These are phyloP conservation scores for Neoascia interrupta DNA, from an alignment of 2,888 invertebrate species.

Conservation along the genomic window DNA sequence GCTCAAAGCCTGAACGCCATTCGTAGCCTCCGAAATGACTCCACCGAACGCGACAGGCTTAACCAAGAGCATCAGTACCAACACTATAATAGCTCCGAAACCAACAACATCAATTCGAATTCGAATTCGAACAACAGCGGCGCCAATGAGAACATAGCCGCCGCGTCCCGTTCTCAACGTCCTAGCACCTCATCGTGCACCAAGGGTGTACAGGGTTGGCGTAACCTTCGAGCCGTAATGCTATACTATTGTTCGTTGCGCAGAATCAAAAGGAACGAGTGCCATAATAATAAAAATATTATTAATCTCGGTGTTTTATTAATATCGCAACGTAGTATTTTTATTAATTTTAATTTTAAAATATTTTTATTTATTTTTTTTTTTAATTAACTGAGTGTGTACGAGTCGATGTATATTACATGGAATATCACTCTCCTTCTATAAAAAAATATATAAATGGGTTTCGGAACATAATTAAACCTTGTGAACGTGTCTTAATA, in stretches of 20 bases:
- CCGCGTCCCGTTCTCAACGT: constrained; percentile 55
- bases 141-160: constrained; percentile 52
- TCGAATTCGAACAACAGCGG: constrained; percentile 59
- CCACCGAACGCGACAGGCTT: constrained; percentile 77
- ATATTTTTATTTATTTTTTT: not conserved
- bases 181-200: constrained; percentile 65
- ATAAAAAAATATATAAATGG: constrained; percentile 3
- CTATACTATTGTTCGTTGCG: constrained; percentile 93
- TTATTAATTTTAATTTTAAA: constrained; percentile 4
- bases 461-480: constrained; percentile 52
- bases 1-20: constrained; percentile 58
- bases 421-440: constrained; percentile 49
- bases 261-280: constrained; percentile 94
- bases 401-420: constrained; percentile 56
- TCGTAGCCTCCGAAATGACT: constrained; percentile 73
- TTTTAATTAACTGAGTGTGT: constrained; percentile 49
- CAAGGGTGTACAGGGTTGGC: constrained; percentile 85
- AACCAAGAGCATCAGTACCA: constrained; percentile 71
- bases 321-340: constrained; percentile 56
- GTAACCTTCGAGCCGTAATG: constrained; percentile 92
- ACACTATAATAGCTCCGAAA: constrained; percentile 69
- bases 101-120: constrained; percentile 68
- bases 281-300: constrained; percentile 23
- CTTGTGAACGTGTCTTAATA: constrained; percentile 45
- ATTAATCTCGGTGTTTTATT: constrained; percentile 31